Evolutionary conservation across 2,113 vertebrate genomes (phyloP).

Genomic region (Austrofundulus limnaeus): DNA sequence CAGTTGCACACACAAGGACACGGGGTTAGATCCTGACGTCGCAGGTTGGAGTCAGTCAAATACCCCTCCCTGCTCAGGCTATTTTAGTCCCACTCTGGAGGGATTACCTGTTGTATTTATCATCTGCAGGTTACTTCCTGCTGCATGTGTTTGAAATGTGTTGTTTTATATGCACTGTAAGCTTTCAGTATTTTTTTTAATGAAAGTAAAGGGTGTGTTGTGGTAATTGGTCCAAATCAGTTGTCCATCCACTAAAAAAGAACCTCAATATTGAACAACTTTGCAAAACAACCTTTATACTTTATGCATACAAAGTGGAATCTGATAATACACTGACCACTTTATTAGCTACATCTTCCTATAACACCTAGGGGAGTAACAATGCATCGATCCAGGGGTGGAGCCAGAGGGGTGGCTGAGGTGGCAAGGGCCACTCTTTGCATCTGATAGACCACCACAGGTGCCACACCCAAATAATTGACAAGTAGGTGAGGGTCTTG

Average conservation of each 20-base stretch:
- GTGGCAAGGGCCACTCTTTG: too few species aligned
- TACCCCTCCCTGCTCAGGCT: conserved; percentile 33
- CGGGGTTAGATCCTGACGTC: conserved; percentile 1
- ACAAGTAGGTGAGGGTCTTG: too few species aligned
- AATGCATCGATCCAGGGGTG: too few species aligned
- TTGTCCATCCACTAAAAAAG: not conserved
- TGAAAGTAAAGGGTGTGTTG: not conserved
- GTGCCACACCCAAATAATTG: too few species aligned
- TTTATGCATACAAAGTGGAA: not conserved
- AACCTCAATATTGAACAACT: not conserved
- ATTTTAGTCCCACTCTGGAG: conserved; percentile 63
- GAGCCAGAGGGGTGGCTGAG: too few species aligned
- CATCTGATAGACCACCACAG: too few species aligned
- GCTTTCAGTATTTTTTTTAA: not conserved
- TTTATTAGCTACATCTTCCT: too few species aligned
- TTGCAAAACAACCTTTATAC: not conserved
- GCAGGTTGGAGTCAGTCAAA: conserved; percentile 11
- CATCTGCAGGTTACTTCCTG: conserved; percentile 11
- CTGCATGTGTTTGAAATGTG: not conserved
- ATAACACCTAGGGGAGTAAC: too few species aligned
- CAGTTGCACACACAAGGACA: conserved; percentile 8
- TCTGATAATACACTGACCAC: not conserved
- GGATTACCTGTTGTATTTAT: conserved; percentile 64
- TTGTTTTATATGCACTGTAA: not conserved
- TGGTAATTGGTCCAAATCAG: too few species aligned